Evolutionary conservation across 1,140 invertebrate species (phyloP), one percentile per base, ranked within the genome.

Genomic region (Platyura marginata): DNA sequence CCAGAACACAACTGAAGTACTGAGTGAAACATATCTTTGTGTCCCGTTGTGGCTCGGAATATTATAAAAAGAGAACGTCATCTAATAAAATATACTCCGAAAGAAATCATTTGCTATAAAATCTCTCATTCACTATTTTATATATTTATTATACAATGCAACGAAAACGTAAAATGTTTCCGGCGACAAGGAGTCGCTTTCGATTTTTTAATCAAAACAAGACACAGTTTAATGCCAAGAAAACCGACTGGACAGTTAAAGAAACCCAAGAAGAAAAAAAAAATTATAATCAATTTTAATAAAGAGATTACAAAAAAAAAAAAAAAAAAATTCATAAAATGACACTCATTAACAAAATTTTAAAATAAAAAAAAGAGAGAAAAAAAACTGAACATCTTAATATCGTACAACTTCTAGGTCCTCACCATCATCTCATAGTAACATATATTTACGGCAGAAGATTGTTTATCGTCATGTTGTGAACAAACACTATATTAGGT

Each of bases 271-370:
- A 29, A 29, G 25, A 29, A 29, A 6, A 29, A 15, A 37, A 37
- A 37, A 15, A 37, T 9, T 8, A 15, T 10, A 8, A 37, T 10
- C 15, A 37, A 37, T n/a, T 37, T 37, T 15, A 37, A 37, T 37
- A 37, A 37, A 37, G 35, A 37, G 18, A 37, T 37, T 37, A 37
- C 6, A 37, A 15, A 15, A 10, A 37, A 37, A 15, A 37, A 37
- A 37, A 15, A 37, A 37, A 37, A 37, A 8, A 37, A 10, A 37
- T 37, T 15, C 13, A 37, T 37, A 10, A 37, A 37, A 15, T 37
- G 15, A 37, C 15, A 37, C 9, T 8, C 6, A 37, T 8, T 8
- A 37, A 15, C 13, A 37, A 37, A 6, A 16, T 8, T 8, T 10
- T 37, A 37, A 37, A 37, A 37, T 10, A 37, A 10, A 37, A 15